Evolutionary conservation across 2,113 vertebrate species (phyloP).

Genomic region (Phyllostomus hastatus): DNA sequence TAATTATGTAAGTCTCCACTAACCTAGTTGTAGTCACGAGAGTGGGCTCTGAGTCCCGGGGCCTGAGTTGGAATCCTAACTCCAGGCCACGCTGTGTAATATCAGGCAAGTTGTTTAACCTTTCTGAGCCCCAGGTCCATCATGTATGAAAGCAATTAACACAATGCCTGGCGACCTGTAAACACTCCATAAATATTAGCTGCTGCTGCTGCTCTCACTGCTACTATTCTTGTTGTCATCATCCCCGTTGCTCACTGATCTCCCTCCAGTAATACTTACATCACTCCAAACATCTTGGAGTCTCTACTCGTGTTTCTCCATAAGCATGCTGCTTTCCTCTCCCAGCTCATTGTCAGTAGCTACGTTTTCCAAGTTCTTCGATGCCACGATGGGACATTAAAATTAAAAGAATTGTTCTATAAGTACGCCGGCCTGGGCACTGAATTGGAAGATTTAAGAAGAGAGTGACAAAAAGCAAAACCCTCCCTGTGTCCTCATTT

Average conservation of each 20-base stretch:
- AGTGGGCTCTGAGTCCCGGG: background rate
- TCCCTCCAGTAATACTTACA: background rate
- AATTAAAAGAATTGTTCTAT: slow-evolving; percentile 5
- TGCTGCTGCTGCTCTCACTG: accelerated
- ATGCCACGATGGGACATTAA: background rate
- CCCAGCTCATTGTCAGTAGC: background rate
- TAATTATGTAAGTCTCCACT: background rate
- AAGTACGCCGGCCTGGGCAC: background rate
- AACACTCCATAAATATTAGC: background rate
- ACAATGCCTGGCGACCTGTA: background rate
- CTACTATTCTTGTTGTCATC: background rate
- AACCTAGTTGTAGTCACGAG: background rate
- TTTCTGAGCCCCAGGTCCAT: background rate
- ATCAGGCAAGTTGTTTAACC: background rate
- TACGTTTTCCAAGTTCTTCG: background rate
- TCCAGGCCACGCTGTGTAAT: background rate
- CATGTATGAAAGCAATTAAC: background rate
- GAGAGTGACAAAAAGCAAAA: slow-evolving; percentile 63
- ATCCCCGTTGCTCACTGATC: background rate
- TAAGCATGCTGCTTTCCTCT: background rate
- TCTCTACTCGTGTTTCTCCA: background rate
- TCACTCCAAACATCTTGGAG: background rate
- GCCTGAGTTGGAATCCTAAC: background rate
- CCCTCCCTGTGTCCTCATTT: slow-evolving; percentile 63
- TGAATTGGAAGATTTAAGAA: slow-evolving; percentile 64